Base-by-base conservation (phyloP, 2,797 vertebrate species). In the Australoheros facetus region DNA sequence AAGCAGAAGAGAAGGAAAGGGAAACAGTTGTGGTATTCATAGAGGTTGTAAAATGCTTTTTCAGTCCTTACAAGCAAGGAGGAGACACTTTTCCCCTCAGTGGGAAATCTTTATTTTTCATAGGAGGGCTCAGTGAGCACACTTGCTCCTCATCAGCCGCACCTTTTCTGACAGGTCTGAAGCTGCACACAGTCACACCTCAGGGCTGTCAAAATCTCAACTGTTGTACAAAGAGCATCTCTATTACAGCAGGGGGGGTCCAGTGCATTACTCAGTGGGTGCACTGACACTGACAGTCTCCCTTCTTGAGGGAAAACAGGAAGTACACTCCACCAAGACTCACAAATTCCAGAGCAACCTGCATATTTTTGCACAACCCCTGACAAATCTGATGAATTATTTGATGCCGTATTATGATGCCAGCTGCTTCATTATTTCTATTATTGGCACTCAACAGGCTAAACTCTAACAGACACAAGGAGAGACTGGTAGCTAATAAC, bases 371-470 rank as follows among this genome's bases (percentile, higher is more conserved):
- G 73, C 79, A 56, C 66, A 51, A 32, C 66, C 75, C 74, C 72
- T 71, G 58, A 77, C 59, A 79, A 81, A 85, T n/a, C 42, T 23
- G 55, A 82, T 88, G 56, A 83, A 84, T 82, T 76, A 81, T 85
- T 79, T 87, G 77, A 82, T 88, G 70, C 62, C 3, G 5, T 45
- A 71, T 85, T 87, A 42, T 78, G 59, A 88, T 82, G 75, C 83
- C 54, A 56, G 80, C 58, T 73, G 75, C 82, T 86, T 91, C 83
- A 79, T 86, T 86, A 83, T 90, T 82, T 87, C 84, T 87, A 82
- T 89, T 87, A 91, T 91, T 89, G 91, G 87, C 77, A 14, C 81
- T 91, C 91, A 90, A 92, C 88, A 92, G 85, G 88, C 86, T 86
- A 73, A 87, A 81, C 59, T 71, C 71, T 37, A 23, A 71, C 74